phyloP scores from a whole-genome alignment of 2,888 invertebrate species.

The Nomada lathburiana region DNA sequence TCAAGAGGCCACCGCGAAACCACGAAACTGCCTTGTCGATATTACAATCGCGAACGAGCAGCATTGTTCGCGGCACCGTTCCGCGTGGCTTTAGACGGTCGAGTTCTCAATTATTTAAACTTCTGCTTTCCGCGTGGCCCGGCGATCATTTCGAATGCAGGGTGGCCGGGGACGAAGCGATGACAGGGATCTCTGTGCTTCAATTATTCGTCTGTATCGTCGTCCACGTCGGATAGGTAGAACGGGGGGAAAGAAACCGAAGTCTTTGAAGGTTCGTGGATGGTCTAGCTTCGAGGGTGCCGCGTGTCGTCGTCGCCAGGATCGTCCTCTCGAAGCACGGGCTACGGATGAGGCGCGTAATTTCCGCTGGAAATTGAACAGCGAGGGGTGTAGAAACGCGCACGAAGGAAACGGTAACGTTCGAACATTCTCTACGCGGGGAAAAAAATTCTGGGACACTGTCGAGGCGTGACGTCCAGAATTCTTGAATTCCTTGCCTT shows the following conservation, averaged over 20 bases:
- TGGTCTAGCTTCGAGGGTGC: neutral
- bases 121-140: too few relatives aligned
- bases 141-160: too few relatives aligned
- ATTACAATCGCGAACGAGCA: slow-evolving; percentile 8
- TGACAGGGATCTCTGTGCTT: neutral
- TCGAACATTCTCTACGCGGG: neutral
- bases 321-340: neutral
- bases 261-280: neutral
- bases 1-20: slow-evolving; percentile 43
- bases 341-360: neutral
- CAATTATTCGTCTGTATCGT: neutral
- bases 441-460: neutral
- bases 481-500: neutral
- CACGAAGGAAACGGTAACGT: neutral
- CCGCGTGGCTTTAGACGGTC: neutral
- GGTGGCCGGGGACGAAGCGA: neutral
- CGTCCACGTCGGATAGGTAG: neutral
- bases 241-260: neutral
- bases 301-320: neutral
- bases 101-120: neutral
- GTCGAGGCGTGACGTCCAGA: slow-evolving; percentile 1
- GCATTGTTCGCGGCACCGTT: neutral
- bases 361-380: neutral
- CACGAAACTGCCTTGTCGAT: slow-evolving; percentile 39
- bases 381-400: too few relatives aligned